Conservation (phyloP, 2,888 invertebrate genomes). For the Luperina testacea region DNA sequence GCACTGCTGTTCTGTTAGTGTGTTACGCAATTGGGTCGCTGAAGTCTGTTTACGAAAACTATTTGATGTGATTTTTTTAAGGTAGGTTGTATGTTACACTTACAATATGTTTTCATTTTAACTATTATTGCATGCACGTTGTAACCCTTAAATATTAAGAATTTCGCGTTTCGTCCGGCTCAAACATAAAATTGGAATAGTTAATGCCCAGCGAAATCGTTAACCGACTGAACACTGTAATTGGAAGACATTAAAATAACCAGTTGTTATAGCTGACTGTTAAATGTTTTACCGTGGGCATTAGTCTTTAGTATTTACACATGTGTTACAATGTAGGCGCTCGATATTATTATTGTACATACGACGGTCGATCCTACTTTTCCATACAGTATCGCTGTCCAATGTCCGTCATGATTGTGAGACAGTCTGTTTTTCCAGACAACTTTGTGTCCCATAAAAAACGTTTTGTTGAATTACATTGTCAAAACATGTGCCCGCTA, state of each 20-base stretch:
- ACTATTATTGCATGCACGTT: conserved; percentile 63
- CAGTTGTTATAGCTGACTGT: conserved; percentile 87
- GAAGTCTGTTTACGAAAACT: background rate
- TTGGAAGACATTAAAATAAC: conserved; percentile 89
- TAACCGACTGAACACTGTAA: conserved; percentile 88
- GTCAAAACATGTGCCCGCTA: conserved; percentile 79
- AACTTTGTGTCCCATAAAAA: conserved; percentile 57
- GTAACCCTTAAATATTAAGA: conserved; percentile 68
- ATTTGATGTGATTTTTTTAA: background rate
- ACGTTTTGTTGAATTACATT: conserved; percentile 66
- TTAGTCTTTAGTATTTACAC: conserved; percentile 86
- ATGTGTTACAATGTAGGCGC: conserved; percentile 81
- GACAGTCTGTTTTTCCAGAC: conserved; percentile 53
- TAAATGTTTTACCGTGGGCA: conserved; percentile 87
- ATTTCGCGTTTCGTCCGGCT: conserved; percentile 81
- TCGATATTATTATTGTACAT: conserved; percentile 67
- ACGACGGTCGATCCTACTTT: conserved; percentile 63
- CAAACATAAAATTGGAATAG: conserved; percentile 89
- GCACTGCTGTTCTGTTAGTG: background rate
- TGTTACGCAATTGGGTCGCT: background rate
- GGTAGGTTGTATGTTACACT: conserved; percentile 46
- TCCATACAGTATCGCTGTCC: conserved; percentile 56
- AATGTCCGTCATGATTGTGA: background rate
- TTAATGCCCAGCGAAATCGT: conserved; percentile 88
- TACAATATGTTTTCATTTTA: conserved; percentile 46